These are phyloP conservation scores for Malurus splendens DNA, from an alignment of 2,797 vertebrate species.

Conservation along the genomic window DNA sequence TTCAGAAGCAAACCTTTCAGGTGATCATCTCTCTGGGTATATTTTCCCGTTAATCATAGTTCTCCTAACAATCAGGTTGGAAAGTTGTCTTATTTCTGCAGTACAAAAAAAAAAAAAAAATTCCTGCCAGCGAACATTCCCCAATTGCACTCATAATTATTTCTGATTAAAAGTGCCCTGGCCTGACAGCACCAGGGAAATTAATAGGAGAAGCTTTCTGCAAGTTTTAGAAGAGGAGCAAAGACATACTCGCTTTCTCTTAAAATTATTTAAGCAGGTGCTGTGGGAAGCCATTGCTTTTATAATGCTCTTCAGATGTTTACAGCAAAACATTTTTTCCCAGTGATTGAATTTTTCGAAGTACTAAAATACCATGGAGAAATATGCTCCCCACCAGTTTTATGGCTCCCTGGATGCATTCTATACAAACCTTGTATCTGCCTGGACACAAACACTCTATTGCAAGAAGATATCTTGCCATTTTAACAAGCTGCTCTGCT, in stretches of 20 bases:
- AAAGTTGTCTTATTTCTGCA: conserved; percentile 17
- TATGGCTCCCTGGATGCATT: conserved; percentile 70
- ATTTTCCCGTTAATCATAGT: not conserved
- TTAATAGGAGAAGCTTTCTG: conserved; percentile 43
- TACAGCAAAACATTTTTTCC: conserved; percentile 74
- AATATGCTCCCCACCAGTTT: conserved; percentile 76
- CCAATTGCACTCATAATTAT: conserved; percentile 33
- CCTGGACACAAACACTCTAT: conserved; percentile 68
- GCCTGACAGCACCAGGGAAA: conserved; percentile 44
- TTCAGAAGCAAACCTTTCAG: not conserved
- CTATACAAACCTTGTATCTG: conserved; percentile 71
- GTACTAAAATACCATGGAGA: conserved; percentile 75
- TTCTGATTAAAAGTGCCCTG: conserved; percentile 37
- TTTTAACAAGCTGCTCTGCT: conserved; percentile 56
- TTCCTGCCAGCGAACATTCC: not conserved
- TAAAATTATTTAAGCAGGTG: conserved; percentile 69
- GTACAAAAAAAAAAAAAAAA: not conserved
- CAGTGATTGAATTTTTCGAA: conserved; percentile 73
- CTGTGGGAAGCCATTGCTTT: conserved; percentile 62
- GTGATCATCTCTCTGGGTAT: not conserved
- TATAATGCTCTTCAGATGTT: conserved; percentile 71
- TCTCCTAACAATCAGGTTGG: not conserved
- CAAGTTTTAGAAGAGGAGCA: conserved; percentile 35
- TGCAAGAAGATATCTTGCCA: conserved; percentile 60
- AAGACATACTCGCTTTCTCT: conserved; percentile 41